phyloP scores from a whole-genome alignment of 2,113 vertebrate genomes.

The Festucalex cinctus region DNA sequence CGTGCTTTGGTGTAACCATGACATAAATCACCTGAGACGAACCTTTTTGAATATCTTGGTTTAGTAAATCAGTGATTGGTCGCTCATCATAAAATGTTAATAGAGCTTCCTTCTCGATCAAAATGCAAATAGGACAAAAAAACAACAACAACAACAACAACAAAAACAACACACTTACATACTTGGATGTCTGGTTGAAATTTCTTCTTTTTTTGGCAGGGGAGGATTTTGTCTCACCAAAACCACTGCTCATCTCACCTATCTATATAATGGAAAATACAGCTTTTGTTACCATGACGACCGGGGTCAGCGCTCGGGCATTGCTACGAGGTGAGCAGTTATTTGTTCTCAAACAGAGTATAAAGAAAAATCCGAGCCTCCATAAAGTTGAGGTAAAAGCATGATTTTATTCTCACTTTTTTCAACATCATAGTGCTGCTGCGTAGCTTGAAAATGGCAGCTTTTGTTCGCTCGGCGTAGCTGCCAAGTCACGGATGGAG shows the following conservation, averaged over 20 bases:
- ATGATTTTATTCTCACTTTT: neutral
- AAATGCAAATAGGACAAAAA: neutral
- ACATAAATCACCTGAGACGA: neutral
- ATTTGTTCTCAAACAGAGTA: neutral
- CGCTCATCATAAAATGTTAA: neutral
- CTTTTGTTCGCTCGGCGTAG: neutral
- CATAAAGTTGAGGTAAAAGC: neutral
- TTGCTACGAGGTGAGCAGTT: neutral
- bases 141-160: no score
- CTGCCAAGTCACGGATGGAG: no score
- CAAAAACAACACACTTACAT: neutral
- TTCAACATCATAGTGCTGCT: neutral
- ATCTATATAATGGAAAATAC: neutral
- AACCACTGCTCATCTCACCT: neutral
- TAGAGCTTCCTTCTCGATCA: neutral
- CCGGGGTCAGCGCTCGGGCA: neutral
- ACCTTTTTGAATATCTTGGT: neutral
- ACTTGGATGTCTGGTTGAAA: neutral
- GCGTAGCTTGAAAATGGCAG: neutral
- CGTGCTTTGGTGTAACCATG: no score
- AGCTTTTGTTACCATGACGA: neutral
- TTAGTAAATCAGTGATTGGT: neutral
- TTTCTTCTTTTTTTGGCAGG: neutral
- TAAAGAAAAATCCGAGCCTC: neutral
- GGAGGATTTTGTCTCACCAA: neutral